Base-by-base conservation (phyloP, 2,888 invertebrate genomes). In the Drosophila testacea region DNA sequence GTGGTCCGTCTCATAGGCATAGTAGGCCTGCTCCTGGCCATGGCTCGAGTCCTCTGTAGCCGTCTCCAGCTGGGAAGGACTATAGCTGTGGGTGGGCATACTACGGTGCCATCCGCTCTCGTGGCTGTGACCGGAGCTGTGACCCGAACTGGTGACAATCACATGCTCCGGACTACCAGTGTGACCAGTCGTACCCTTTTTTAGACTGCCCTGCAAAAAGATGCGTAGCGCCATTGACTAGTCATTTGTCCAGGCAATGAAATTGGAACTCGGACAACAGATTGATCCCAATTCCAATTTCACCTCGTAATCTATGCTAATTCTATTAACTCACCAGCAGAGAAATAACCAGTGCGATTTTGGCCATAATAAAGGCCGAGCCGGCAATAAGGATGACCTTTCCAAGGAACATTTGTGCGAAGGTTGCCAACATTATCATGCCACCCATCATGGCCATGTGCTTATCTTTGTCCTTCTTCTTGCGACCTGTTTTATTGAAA, bases 311-410 rank as follows among this genome's bases (percentile, higher is more conserved):
- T 41, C 16, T 9, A 27, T n/a, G 36, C n/a, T 4, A 27, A 28
- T n/a, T 16, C n/a, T n/a, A 42, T 38, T 11, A 7, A 92, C 91
- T 92, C 89, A 93, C 93, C 79, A 95, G 93, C 42, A 94, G 92
- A 5, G 95, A 94, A 34, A 95, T 88, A 55, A 95, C 91, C 27
- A 95, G 90, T 0, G 95, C 95, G 52, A 95, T 93, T 90, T 95
- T 95, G 6, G 95, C 94, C 68, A 95, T 93, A 59, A 95, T 92
- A 65, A 95, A 92, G 4, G 95, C 95, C 7, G 95, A 94, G 46
- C 95, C 95, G 1, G 95, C 95, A 78, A 95, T 93, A 68, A 95
- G 93, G 6, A 95, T 95, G 66, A 95, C 94, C 92, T 95, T 95
- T 30, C 95, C 95, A 90, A 95, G 94, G 69, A 95, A 94, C 92